Evolutionary conservation across 2,888 invertebrate species (phyloP).

Genomic region (Myopa testacea): DNA sequence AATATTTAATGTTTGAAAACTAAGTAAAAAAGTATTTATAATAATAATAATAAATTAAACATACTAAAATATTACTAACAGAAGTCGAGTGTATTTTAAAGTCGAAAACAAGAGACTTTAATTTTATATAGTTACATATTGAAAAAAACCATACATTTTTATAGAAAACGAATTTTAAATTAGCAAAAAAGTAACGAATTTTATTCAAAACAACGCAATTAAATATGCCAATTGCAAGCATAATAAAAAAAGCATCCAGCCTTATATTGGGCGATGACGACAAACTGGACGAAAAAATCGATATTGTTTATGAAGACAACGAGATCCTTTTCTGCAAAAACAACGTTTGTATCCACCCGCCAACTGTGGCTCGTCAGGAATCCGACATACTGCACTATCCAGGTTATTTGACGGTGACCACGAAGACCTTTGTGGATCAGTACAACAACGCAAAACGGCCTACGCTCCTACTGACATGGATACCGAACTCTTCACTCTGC

Average conservation of each 20-base stretch:
- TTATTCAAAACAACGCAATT: not conserved
- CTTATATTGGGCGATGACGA: conserved; percentile 82
- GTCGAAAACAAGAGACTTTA: too few species aligned
- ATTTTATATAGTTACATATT: too few species aligned
- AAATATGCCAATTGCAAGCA: conserved; percentile 80
- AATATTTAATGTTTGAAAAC: too few species aligned
- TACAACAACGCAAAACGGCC: conserved; percentile 81
- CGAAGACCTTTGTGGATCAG: conserved; percentile 82
- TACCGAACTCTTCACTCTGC: conserved; percentile 89
- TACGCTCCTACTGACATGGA: conserved; percentile 93
- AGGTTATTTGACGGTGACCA: conserved; percentile 89
- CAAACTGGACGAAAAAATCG: conserved; percentile 73
- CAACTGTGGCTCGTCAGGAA: conserved; percentile 83
- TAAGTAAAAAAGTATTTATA: not conserved
- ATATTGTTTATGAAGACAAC: conserved; percentile 80
- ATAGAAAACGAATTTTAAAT: not conserved
- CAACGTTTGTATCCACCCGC: conserved; percentile 97
- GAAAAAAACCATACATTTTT: not conserved
- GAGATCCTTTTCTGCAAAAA: conserved; percentile 93
- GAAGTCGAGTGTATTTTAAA: too few species aligned
- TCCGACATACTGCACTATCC: conserved; percentile 90
- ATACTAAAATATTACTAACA: too few species aligned
- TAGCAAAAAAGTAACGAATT: not conserved
- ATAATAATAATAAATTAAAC: not conserved
- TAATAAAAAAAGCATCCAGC: conserved; percentile 82